phyloP scores from a whole-genome alignment of 2,888 invertebrate genomes.

The Lottia scabra region DNA sequence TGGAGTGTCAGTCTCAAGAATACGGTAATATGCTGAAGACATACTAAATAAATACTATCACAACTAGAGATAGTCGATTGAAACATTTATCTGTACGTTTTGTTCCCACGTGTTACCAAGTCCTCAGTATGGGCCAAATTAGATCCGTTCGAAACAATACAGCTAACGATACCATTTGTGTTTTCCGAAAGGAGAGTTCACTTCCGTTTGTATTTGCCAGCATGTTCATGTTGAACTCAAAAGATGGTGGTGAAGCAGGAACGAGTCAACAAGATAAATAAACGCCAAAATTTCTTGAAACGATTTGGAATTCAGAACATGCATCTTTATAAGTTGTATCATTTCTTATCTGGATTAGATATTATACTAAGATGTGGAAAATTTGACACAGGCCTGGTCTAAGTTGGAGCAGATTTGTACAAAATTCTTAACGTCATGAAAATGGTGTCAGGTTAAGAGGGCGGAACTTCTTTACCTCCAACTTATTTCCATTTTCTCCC shows the following conservation, averaged over 20 bases:
- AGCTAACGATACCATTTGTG: background rate
- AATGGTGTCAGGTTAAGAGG: background rate
- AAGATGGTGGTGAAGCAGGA: background rate
- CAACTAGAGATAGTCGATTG: too few species aligned
- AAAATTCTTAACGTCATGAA: background rate
- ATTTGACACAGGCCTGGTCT: conserved; percentile 3
- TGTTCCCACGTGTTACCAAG: background rate
- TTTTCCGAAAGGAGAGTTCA: background rate
- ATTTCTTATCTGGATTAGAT: background rate
- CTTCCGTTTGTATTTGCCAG: conserved; percentile 1
- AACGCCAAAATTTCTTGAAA: background rate
- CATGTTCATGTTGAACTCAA: background rate
- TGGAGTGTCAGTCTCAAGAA: too few species aligned
- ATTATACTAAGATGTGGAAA: background rate
- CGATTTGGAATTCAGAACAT: background rate
- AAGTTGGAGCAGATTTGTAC: background rate
- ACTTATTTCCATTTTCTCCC: too few species aligned
- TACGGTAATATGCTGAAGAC: too few species aligned
- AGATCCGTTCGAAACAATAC: background rate
- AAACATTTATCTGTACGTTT: background rate
- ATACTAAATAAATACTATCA: too few species aligned
- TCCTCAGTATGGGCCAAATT: background rate
- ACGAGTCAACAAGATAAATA: background rate
- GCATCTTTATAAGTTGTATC: conserved; percentile 1
- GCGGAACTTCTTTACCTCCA: background rate